These are phyloP conservation scores for Eriosoma lanigerum DNA, from an alignment of 1,140 invertebrate species.

Conservation along the genomic window DNA sequence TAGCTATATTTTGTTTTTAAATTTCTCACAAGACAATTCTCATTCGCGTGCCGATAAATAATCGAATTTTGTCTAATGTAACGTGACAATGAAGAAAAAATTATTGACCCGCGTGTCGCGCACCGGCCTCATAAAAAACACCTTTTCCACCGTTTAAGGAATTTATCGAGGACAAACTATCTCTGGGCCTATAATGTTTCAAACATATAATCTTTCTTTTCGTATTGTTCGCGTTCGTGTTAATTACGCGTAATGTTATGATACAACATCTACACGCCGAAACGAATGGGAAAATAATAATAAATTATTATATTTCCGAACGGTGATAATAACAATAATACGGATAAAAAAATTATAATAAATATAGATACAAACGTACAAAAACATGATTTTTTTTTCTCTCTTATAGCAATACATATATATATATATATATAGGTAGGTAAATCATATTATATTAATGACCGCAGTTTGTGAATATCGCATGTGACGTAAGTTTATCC, in stretches of 20 bases:
- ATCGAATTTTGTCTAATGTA: neutral
- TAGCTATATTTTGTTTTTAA: too few species aligned
- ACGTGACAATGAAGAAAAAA: neutral
- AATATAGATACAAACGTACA: neutral
- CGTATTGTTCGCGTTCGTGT: neutral
- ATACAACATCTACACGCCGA: too few species aligned
- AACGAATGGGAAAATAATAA: conserved; percentile 1
- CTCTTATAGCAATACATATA: neutral
- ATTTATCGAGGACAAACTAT: conserved; percentile 29
- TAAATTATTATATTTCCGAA: neutral
- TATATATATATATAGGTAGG: too few species aligned
- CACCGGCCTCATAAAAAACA: neutral
- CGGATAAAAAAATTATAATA: neutral
- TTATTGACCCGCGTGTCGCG: neutral
- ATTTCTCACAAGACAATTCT: too few species aligned
- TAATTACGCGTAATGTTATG: neutral
- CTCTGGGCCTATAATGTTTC: too few species aligned
- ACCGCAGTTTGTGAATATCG: conserved; percentile 36
- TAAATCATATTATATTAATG: conserved; percentile 24
- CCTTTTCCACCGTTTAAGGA: conserved; percentile 7
- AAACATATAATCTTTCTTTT: neutral
- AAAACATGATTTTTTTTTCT: too few species aligned
- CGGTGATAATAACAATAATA: neutral
- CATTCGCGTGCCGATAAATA: neutral
- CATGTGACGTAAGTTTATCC: conserved; percentile 41